These are phyloP conservation scores for Eclectus roratus DNA, from an alignment of 2,113 vertebrate species.

Conservation along the genomic window DNA sequence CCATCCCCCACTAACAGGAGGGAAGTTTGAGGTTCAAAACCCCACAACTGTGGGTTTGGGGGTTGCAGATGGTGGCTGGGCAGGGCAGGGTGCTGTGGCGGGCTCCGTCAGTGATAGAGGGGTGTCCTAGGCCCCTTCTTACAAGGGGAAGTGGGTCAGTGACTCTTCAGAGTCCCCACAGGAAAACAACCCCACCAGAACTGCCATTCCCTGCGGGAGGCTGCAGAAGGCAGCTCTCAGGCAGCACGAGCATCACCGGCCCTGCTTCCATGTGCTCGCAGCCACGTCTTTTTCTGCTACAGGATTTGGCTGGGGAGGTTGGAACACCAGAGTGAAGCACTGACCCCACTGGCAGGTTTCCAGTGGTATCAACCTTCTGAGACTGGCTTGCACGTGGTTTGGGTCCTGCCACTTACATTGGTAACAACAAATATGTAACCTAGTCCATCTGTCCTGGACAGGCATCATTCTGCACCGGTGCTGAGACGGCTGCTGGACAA, in stretches of 20 bases:
- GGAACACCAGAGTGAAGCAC: not conserved
- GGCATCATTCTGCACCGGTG: not conserved
- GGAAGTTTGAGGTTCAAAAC: not conserved
- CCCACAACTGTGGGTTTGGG: not conserved
- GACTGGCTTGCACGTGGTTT: not conserved
- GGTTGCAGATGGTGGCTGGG: not conserved
- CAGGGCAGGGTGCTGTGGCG: not conserved
- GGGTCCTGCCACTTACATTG: not conserved
- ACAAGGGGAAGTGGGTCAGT: not conserved
- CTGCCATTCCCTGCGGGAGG: not conserved
- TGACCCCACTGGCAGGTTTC: not conserved
- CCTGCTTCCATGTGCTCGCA: not conserved
- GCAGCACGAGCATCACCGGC: not conserved
- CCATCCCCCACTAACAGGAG: not conserved
- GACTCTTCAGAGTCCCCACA: not conserved
- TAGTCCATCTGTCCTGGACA: not conserved
- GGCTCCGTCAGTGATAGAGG: not conserved
- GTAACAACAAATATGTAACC: not conserved
- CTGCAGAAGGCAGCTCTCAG: not conserved
- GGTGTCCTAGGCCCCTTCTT: not conserved
- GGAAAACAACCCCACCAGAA: fast-evolving
- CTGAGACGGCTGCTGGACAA: not conserved
- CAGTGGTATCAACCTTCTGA: not conserved
- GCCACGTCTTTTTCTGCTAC: not conserved
- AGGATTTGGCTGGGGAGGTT: not conserved